Evolutionary conservation across 2,797 vertebrate species (phyloP), one percentile per base, ranked within the genome.

Genomic region (Microctenopoma lineatum): DNA sequence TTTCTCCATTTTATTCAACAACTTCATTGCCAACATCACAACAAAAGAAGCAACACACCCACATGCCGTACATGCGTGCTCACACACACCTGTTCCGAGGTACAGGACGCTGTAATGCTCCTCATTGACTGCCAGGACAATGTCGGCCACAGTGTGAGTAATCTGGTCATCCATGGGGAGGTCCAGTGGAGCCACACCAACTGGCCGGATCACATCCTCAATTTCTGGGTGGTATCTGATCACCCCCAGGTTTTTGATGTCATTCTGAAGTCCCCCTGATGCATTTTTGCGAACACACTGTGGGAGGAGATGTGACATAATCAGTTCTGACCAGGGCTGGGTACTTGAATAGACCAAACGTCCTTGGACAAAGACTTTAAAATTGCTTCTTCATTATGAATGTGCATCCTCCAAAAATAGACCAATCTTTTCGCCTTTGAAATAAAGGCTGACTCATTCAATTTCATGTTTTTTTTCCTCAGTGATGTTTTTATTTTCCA

Each of bases 161-260:
- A 95, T 95, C 25, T 94, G 93, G 58, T 95, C 94, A 0, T 93
- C 89, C 3, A 88, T 88, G 6, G 94, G 93, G 65, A 96, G 84
- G 68, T 94, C 92, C 2, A 96, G 89, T 0, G 94, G 94, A 6
- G 74, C 90, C 16, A 90, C 89, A 0, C 91, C 93, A 1, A 95
- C 92, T 0, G 95, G 93, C 4, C 80, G 87, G 64, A 96, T 93
- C 60, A 94, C 84, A 0, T 92, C 89, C 65, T 95, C 95, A 4
- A 96, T 94, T 67, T 96, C 95, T 1, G 94, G 92, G 66, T 95
- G 85, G 76, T 95, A 94, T 32, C 89, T 85, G 62, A 95, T 94
- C 63, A 95, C 84, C 3, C 81, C 89, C 13, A 96, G 87, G 60
- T 89, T 92, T 63, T 92, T 93, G 63, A 90, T 75, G 56, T 90